phyloP scores from a whole-genome alignment of 1,140 invertebrate genomes.

The Anastrepha obliqua region DNA sequence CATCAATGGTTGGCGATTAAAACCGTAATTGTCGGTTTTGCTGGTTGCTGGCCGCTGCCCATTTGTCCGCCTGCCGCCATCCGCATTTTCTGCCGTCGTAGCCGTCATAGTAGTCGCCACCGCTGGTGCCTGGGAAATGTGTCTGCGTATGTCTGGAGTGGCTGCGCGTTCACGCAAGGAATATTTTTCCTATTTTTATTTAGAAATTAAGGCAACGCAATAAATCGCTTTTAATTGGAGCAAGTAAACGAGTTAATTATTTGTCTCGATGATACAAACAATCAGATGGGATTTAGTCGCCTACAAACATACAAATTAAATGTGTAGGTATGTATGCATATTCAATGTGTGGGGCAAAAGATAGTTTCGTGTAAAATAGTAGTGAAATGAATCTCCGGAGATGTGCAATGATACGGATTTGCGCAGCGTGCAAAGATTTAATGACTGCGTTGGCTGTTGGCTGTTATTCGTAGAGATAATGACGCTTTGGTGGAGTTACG shows the following conservation, averaged over 20 bases:
- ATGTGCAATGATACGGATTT: neutral
- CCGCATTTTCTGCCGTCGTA: slow-evolving; percentile 15
- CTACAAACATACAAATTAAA: neutral
- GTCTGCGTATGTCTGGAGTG: neutral
- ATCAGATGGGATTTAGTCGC: neutral
- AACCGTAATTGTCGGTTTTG: slow-evolving; percentile 31
- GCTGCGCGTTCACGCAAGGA: neutral
- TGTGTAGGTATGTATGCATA: neutral
- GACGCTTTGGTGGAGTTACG: neutral
- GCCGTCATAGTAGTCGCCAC: neutral
- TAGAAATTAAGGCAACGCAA: slow-evolving; percentile 48
- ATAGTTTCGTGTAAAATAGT: neutral
- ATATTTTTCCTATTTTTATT: slow-evolving; percentile 24
- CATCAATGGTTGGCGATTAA: slow-evolving; percentile 35
- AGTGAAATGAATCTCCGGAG: slow-evolving; percentile 17
- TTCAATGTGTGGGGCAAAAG: neutral
- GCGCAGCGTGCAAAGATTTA: neutral
- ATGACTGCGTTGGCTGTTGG: slow-evolving; percentile 1
- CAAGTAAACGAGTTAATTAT: slow-evolving; percentile 50
- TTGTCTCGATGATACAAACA: slow-evolving; percentile 21
- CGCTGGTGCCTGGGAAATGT: neutral
- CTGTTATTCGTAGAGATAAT: neutral
- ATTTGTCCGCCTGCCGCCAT: slow-evolving; percentile 7
- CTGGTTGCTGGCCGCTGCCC: neutral
- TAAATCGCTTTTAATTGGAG: slow-evolving; percentile 48